Conservation (phyloP, 2,797 vertebrate species). For the Alcedo atthis region DNA sequence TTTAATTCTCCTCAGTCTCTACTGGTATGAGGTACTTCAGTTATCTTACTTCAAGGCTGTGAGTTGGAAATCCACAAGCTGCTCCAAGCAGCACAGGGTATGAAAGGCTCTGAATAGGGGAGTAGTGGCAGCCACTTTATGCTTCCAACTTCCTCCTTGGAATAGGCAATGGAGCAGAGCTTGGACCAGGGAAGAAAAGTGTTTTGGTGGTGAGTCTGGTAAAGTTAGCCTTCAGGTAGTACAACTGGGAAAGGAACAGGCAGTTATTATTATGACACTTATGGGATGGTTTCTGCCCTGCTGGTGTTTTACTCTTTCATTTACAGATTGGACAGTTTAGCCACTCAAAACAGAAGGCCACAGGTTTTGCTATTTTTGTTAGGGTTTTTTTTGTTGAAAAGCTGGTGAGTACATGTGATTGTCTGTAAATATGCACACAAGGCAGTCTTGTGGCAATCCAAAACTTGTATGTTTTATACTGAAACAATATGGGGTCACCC, state of each 20-base stretch:
- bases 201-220: background rate
- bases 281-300: background rate
- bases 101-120: background rate
- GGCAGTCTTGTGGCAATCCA: background rate
- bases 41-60: background rate
- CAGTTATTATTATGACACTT: background rate
- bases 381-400: background rate
- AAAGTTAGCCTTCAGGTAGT: background rate
- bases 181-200: background rate
- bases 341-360: background rate
- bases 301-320: background rate
- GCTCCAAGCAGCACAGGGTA: background rate
- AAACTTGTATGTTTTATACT: background rate
- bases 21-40: background rate
- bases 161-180: background rate
- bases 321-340: background rate
- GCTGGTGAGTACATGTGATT: background rate
- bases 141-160: background rate
- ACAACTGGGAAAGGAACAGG: background rate
- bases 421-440: background rate
- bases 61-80: background rate
- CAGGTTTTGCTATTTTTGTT: background rate
- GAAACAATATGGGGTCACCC: background rate
- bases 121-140: background rate
- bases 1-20: background rate